Evolutionary conservation across 2,888 invertebrate species (phyloP), one percentile per base, ranked within the genome.

Genomic region (Pollenia labialis): DNA sequence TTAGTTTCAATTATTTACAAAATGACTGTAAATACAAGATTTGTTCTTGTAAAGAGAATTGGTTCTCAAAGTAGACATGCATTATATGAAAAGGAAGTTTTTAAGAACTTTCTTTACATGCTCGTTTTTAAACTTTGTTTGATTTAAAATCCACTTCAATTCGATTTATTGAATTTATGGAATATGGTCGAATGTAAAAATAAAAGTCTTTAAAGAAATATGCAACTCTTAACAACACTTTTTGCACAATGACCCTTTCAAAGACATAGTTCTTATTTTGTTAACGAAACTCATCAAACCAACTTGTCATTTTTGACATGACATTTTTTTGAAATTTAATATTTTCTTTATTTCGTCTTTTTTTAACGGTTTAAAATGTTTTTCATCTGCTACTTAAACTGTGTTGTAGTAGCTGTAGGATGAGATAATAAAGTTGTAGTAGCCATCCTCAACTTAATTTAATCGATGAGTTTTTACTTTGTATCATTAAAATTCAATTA

Each of bases 401-500:
- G 12, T 58, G 52, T 12, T 11, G 42, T 52, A 75, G 32, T 76
- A 52, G 62, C 77, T 68, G 75, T 60, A 56, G 68, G 60, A 81
- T 75, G 50, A 75, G 44, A 66, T 76, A 23, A 16, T 50, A 23
- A 16, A 52, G 52, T 48, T 44, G 68, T 44, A 69, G 75, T 66
- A 66, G 60, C 77, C 58, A 81, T 58, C 11, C 76, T 32, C 80
- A 69, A 48, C 40, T 14, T 52, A 76, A 85, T 72, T 44, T 74
- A 85, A 82, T 79, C 77, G 48, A 74, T 81, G 54, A 77, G n/a
- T 50, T n/a, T 68, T 66, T 68, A 16, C 58, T 16, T n/a, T 14
- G 42, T 77, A 62, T 82, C 68, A 85, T 85, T 82, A 75, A 79
- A 82, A 71, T 79, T 79, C 85, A 60, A 85, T 82, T 85, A 85